A percentile compares a stretch with the other conserved stretches of the same genome.
Evolutionary conservation across 2,797 vertebrate species (phyloP).

Genomic region (Sebastes cheni): DNA sequence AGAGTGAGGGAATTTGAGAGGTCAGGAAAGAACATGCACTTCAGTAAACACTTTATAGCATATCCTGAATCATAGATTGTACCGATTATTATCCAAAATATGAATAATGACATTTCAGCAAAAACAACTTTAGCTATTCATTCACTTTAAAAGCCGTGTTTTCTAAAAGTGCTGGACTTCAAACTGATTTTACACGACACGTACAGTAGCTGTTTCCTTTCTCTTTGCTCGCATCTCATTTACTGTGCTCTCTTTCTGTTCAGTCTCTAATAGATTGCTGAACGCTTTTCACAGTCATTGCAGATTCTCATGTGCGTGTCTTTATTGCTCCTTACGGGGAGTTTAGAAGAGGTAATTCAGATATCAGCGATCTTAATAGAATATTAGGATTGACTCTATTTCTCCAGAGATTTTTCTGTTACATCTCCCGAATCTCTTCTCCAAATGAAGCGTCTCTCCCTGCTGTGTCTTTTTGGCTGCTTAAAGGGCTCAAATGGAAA

Average conservation of each 20-base stretch:
- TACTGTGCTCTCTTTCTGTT: neutral
- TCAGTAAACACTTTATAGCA: neutral
- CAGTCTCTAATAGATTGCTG: conserved; percentile 22
- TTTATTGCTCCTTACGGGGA: conserved; percentile 14
- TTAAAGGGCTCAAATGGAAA: neutral
- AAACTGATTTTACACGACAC: neutral
- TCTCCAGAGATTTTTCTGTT: neutral
- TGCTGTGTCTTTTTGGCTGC: neutral
- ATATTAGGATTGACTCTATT: neutral
- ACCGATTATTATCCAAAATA: neutral
- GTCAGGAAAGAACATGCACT: neutral
- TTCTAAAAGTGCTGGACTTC: neutral
- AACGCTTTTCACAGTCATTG: conserved; percentile 3
- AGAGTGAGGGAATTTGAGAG: neutral
- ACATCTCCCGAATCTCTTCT: neutral
- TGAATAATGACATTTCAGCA: neutral
- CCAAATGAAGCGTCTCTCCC: neutral
- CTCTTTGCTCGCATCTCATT: conserved; percentile 23
- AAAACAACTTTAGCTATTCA: neutral
- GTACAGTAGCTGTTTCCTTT: neutral
- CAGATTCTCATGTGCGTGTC: neutral
- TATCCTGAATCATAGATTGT: neutral
- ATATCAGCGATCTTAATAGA: conserved; percentile 7
- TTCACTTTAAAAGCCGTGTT: neutral
- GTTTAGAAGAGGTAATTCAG: conserved; percentile 25